Percentiles rank a stretch among this genome's conserved stretches.
phyloP scores from a whole-genome alignment of 2,113 vertebrate genomes.

The Lagopus leucura region DNA sequence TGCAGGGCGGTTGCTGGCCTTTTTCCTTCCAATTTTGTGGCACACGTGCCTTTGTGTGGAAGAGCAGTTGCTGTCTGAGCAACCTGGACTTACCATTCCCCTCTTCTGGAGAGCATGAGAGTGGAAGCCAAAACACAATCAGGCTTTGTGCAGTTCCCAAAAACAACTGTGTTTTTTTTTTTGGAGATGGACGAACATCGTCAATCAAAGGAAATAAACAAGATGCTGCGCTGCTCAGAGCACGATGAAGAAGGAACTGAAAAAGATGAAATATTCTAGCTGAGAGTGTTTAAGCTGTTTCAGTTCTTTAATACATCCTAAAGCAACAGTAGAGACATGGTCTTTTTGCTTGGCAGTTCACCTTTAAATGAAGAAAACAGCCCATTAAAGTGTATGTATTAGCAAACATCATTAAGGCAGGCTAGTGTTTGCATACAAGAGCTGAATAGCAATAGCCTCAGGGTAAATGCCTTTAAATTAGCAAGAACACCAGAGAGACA shows the following conservation, averaged over 20 bases:
- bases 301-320: neutral
- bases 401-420: neutral
- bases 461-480: neutral
- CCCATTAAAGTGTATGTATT: neutral
- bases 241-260: neutral
- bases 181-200: neutral
- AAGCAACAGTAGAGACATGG: neutral
- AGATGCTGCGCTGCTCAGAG: neutral
- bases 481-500: neutral
- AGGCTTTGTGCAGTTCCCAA: neutral
- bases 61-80: rapidly evolving
- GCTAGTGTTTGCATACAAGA: neutral
- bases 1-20: neutral
- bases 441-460: neutral
- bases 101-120: rapidly evolving
- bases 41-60: rapidly evolving
- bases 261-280: neutral
- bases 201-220: neutral
- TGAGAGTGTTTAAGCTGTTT: neutral
- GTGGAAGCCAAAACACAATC: neutral
- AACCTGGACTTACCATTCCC: neutral
- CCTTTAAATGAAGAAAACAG: neutral
- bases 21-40: rapidly evolving
- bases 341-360: neutral
- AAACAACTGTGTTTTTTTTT: neutral